These are phyloP conservation scores for Mastacembelus armatus DNA, from an alignment of 2,797 vertebrate species.

Conservation along the genomic window DNA sequence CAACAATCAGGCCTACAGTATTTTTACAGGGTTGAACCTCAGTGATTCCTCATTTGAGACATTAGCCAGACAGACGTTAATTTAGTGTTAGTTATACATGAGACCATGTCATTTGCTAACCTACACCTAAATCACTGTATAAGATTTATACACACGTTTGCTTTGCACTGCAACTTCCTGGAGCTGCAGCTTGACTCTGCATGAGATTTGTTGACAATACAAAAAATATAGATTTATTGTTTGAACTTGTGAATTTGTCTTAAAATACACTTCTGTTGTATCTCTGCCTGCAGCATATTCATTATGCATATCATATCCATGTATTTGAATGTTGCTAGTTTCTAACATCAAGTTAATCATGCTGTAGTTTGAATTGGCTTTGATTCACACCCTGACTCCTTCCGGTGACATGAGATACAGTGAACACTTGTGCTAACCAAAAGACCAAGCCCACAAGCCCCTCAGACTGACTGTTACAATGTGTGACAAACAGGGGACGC, in stretches of 20 bases:
- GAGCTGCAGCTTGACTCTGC: not conserved
- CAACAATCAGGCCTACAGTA: no score
- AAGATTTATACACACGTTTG: no score
- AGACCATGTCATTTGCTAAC: no score
- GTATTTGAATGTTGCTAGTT: slow-evolving; percentile 31
- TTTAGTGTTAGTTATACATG: no score
- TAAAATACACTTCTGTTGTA: not conserved
- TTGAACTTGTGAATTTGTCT: not conserved
- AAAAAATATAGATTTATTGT: not conserved
- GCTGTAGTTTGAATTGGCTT: slow-evolving; percentile 3
- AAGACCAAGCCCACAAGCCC: not conserved
- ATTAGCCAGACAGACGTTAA: no score
- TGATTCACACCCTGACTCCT: not conserved
- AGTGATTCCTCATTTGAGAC: no score
- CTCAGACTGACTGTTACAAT: slow-evolving; percentile 67
- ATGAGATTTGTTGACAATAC: not conserved
- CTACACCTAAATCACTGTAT: no score
- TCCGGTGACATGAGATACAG: not conserved
- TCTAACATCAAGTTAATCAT: slow-evolving; percentile 4
- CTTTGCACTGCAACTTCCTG: no score
- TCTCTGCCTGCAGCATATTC: slow-evolving; percentile 10
- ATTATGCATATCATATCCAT: slow-evolving; percentile 13
- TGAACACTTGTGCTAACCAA: slow-evolving; percentile 1
- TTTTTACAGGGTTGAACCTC: no score
- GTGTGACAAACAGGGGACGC: slow-evolving; percentile 90